These are phyloP conservation scores for Venustoraphidia nigricollis DNA, from an alignment of 2,888 invertebrate species.

Conservation along the genomic window DNA sequence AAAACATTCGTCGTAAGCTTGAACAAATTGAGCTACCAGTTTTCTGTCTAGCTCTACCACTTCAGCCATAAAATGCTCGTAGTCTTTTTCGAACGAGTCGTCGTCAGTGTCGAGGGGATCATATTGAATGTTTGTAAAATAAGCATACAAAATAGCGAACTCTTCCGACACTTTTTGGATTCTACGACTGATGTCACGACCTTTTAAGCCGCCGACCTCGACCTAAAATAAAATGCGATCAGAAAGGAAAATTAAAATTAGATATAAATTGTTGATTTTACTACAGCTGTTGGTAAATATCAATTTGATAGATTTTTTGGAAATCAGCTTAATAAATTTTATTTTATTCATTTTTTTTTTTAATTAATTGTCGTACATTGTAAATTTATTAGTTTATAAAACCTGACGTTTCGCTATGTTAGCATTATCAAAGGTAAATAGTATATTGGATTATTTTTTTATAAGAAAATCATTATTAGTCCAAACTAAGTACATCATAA, in stretches of 20 bases:
- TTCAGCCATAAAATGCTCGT: constrained; percentile 40
- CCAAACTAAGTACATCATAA: no score
- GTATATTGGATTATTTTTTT: no score
- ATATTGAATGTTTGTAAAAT: constrained; percentile 42
- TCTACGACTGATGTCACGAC: constrained; percentile 12
- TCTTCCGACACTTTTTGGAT: constrained; percentile 17
- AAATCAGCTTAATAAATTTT: no score
- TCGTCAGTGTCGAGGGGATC: constrained; percentile 62
- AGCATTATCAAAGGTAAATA: no score
- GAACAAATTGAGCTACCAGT: constrained; percentile 63
- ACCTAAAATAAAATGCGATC: constrained; percentile 17
- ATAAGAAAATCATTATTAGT: no score
- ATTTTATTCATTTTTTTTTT: no score
- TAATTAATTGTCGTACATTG: no score
- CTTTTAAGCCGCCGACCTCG: constrained; percentile 27
- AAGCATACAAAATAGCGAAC: constrained; percentile 24
- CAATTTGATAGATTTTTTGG: no score
- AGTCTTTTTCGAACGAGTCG: constrained; percentile 47
- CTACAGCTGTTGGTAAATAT: no score
- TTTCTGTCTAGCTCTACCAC: constrained; percentile 58
- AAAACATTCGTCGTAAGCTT: constrained; percentile 67
- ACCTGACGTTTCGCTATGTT: no score
- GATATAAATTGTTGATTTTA: no score
- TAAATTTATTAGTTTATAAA: no score
- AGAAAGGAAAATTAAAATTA: constrained; percentile 9